Evolutionary conservation across 2,113 vertebrate species (phyloP), one percentile per base, ranked within the genome.

Genomic region (Brachyhypopomus occidentalis): DNA sequence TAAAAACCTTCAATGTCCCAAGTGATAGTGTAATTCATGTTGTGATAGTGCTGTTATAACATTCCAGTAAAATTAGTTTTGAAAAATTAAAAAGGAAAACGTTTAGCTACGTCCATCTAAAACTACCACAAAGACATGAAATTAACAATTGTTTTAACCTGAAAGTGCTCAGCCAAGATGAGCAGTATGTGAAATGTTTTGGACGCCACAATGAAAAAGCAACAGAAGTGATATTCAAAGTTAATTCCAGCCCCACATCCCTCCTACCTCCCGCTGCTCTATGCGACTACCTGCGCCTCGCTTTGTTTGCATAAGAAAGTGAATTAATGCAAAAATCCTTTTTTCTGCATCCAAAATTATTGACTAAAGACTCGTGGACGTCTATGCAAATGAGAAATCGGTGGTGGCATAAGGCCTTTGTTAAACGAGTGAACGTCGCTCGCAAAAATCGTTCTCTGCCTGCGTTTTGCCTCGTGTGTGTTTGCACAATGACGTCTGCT

Each of bases 251-350:
- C 63, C 62, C 81, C 75, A 86, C 83, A 79, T 86, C 83, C 81
- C 76, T 62, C 41, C 75, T 23, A 79, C 77, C 79, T 72, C 79
- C 77, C 77, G 70, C 72, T 59, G 58, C 83, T 59, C 69, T 19
- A 48, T 22, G 19, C 41, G 20, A 23, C 23, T 34, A 76, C 34
- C 70, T 78, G 41, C 75, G 63, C 52, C 77, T 66, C 56, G 9
- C 52, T 63, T 16, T 80, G 56, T 83, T 80, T 84, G 77, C 82
- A 76, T 70, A 59, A 75, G 59, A 79, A 75, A 62, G 56, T 78
- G 67, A 79, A 84, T 77, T 87, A 84, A 85, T 62, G 72, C 83
- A 81, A 83, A 83, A 85, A 81, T 84, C 72, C 72, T 83, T 78
- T 78, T 71, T 74, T 84, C 83, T 73, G 75, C 36, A 82, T 72